phyloP scores from a whole-genome alignment of 2,888 invertebrate genomes.

The Athripsodes cinereus region DNA sequence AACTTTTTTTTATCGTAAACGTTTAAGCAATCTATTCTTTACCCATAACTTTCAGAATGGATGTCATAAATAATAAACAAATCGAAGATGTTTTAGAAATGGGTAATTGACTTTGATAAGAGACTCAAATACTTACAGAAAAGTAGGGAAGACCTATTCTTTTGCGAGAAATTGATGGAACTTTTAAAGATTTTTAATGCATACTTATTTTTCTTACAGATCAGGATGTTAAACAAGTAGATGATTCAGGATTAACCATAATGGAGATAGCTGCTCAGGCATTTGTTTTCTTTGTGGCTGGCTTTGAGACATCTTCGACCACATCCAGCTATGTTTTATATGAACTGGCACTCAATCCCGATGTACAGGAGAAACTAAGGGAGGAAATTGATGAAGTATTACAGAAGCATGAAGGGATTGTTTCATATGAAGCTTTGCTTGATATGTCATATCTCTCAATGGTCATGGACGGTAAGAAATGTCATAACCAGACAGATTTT shows the following conservation, averaged over 20 bases:
- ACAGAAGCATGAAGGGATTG: slow-evolving; percentile 34
- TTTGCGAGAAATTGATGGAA: slow-evolving; percentile 8
- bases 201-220: background rate
- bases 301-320: slow-evolving; percentile 50
- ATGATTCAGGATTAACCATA: slow-evolving; percentile 33
- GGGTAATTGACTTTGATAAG: too few species aligned
- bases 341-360: slow-evolving; percentile 43
- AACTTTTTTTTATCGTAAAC: too few species aligned
- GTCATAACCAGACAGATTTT: too few species aligned
- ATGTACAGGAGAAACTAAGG: slow-evolving; percentile 40
- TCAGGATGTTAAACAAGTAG: slow-evolving; percentile 5
- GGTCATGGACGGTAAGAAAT: slow-evolving; percentile 42
- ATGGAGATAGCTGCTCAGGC: slow-evolving; percentile 49
- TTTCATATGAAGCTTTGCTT: slow-evolving; percentile 42
- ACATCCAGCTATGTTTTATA: slow-evolving; percentile 43
- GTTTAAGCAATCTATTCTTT: too few species aligned
- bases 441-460: slow-evolving; percentile 46
- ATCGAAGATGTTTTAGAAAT: too few species aligned
- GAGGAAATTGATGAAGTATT: slow-evolving; percentile 39
- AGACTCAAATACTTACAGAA: too few species aligned
- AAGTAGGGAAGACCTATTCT: too few species aligned
- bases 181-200: background rate
- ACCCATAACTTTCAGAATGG: too few species aligned
- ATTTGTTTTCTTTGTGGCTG: slow-evolving; percentile 48
- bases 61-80: too few species aligned